Evolutionary conservation across 2,113 vertebrate species (phyloP).

Genomic region (Austrofundulus limnaeus): DNA sequence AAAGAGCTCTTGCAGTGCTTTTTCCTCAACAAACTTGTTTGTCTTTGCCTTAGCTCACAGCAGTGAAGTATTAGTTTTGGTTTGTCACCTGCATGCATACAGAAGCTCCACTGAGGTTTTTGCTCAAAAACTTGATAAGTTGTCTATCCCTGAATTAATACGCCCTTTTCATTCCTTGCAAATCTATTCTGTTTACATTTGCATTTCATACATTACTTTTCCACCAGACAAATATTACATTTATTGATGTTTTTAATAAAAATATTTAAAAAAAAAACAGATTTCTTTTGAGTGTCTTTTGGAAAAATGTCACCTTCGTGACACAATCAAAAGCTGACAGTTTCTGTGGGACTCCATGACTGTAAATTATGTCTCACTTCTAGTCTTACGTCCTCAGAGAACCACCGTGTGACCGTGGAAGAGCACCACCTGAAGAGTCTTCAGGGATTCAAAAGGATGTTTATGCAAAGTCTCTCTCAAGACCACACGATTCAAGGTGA

Average conservation of each 20-base stretch:
- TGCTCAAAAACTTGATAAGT: too few species aligned
- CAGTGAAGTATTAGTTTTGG: too few species aligned
- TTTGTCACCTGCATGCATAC: background rate
- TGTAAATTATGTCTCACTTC: conserved; percentile 3
- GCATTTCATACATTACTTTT: background rate
- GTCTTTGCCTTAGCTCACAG: too few species aligned
- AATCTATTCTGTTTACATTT: background rate
- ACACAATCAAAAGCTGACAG: background rate
- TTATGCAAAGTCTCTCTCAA: conserved; percentile 15
- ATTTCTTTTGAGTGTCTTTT: background rate
- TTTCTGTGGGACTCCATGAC: background rate
- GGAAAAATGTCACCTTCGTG: background rate
- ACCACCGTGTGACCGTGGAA: conserved; percentile 8
- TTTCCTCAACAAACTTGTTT: too few species aligned
- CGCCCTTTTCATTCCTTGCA: too few species aligned
- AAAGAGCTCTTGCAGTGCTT: too few species aligned
- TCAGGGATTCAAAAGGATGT: conserved; percentile 19
- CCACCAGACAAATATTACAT: too few species aligned
- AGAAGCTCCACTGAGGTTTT: too few species aligned
- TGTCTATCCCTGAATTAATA: too few species aligned
- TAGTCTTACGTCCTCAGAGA: conserved; percentile 3
- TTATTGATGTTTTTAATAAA: too few species aligned
- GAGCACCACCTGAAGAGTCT: background rate
- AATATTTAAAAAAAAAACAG: too few species aligned
- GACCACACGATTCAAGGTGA: background rate